Percentiles rank a stretch among this genome's conserved stretches.
phyloP scores from a whole-genome alignment of 2,113 vertebrate genomes.

The Myotis lucifugus region DNA sequence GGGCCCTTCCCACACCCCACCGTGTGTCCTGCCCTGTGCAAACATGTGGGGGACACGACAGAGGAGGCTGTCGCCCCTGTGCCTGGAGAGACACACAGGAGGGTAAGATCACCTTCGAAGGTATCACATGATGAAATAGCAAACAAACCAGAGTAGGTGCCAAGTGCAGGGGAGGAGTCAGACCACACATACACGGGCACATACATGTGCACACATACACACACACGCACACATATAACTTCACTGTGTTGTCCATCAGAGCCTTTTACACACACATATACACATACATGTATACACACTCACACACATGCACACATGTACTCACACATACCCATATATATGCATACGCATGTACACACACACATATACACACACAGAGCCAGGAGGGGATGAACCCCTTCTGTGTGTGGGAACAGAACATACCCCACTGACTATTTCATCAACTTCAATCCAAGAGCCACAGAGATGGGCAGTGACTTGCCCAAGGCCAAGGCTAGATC shows the following conservation, averaged over 20 bases:
- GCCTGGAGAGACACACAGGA: not conserved
- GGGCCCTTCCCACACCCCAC: not conserved
- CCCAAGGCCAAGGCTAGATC: not conserved
- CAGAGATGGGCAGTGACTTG: not conserved
- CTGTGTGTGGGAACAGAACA: not conserved
- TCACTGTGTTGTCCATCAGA: too few relatives aligned
- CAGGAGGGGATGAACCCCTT: not conserved
- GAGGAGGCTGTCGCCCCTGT: not conserved
- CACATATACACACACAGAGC: fast-evolving
- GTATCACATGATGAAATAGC: not conserved
- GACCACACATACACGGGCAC: not conserved
- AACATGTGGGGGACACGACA: fast-evolving
- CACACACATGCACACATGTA: too few relatives aligned
- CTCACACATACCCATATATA: too few relatives aligned
- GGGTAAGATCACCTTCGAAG: not conserved
- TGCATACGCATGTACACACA: too few relatives aligned
- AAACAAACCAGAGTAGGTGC: not conserved
- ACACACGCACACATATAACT: too few relatives aligned
- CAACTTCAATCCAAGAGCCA: not conserved
- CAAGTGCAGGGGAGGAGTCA: not conserved
- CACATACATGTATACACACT: not conserved
- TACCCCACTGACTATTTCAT: not conserved
- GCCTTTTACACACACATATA: too few relatives aligned
- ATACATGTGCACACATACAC: too few relatives aligned
- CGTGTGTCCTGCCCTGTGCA: not conserved